Base-by-base conservation (phyloP, 1,140 invertebrate species). In the Zaprionus capensis region DNA sequence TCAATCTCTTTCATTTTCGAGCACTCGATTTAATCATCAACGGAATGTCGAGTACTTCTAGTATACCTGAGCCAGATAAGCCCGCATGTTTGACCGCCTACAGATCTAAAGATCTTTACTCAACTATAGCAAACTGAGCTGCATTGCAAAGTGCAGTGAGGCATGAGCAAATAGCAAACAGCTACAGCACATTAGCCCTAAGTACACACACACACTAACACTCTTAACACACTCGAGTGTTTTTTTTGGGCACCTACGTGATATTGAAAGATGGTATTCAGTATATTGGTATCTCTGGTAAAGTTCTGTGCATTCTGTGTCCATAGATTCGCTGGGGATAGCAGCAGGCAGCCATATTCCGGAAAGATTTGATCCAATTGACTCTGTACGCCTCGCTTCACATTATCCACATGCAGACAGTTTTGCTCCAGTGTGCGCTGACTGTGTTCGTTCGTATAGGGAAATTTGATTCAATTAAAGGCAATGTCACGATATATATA, bases 311-410 rank as follows among this genome's bases (percentile, higher is more conserved):
- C 93, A 92, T 97, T 97, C 90, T 97, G 96, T 71, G 96, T 95
- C 98, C 98, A 99, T 28, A 99, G 94, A 93, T 98, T 98, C 1
- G 97, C 97, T 1, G 98, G 98, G 4, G 98, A 99, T 0, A 99
- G 92, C n/a, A 98, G 93, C 1, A 99, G 94, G 92, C 98, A 99
- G 92, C 96, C 97, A 91, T 98, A 99, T 91, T 99, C 96, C 0
- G 98, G 98, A 28, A 98, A 93, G 69, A 97, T 93, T 83, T 93
- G 95, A 84, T 85, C 92, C 90, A 91, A 93, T 91, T 75, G 93
- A 26, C 78, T 74, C 56, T 90, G 84, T 85, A 75, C 94, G 93
- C 80, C 93, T 67, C 95, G 94, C 80, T 96, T 96, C 2, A 97
- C 94, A 69, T 95, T 95, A 85, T 98, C 98, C 46, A 99, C 95